Conservation (phyloP, 2,888 invertebrate genomes). For the Dryadula phaetusa region DNA sequence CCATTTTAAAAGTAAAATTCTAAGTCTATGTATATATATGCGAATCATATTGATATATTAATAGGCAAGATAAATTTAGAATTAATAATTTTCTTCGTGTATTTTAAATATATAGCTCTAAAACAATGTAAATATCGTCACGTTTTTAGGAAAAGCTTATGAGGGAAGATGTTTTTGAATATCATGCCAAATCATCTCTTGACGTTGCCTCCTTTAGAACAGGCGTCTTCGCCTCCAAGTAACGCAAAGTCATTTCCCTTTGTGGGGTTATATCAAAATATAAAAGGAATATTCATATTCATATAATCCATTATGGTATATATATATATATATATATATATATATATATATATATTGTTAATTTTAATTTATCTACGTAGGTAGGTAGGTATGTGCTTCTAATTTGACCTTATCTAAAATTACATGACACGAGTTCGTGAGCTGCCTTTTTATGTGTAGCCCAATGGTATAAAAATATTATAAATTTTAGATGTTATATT, state of each 20-base stretch:
- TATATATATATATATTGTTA: background rate
- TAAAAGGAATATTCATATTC: slow-evolving; percentile 12
- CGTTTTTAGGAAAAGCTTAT: background rate
- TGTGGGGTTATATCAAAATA: slow-evolving; percentile 35
- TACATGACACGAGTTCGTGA: background rate
- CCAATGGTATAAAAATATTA: background rate
- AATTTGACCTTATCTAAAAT: background rate
- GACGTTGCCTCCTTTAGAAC: slow-evolving; percentile 28
- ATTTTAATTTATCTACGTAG: no score
- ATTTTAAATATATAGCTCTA: background rate
- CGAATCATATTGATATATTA: no score
- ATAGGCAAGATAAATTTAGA: no score
- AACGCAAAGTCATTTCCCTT: slow-evolving; percentile 39
- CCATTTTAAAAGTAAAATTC: no score
- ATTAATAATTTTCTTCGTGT: no score
- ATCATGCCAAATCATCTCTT: slow-evolving; percentile 41
- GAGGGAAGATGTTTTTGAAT: slow-evolving; percentile 29
- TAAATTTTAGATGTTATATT: no score
- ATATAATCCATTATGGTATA: background rate
- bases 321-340: background rate
- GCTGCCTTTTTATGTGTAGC: background rate
- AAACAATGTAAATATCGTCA: background rate
- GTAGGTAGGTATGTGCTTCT: background rate
- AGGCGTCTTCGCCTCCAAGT: slow-evolving; percentile 33
- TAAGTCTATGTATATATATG: no score